Percentiles rank a stretch among this genome's conserved stretches.
phyloP scores from a whole-genome alignment of 37 sponge, comb jelly and placozoan genomes.

The Chondrosia reniformis region DNA sequence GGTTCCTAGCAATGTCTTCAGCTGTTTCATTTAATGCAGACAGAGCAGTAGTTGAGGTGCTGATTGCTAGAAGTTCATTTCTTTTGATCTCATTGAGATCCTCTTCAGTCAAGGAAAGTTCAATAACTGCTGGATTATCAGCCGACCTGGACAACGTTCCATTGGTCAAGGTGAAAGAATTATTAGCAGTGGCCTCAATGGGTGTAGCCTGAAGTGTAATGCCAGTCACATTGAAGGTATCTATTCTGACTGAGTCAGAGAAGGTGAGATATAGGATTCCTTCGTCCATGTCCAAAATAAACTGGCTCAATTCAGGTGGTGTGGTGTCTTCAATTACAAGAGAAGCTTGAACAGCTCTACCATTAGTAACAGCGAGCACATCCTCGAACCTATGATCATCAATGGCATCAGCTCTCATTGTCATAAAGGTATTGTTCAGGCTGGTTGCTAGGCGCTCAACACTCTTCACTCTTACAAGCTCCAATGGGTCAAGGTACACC shows the following conservation, averaged over 20 bases:
- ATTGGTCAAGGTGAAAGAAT: conserved; percentile 53
- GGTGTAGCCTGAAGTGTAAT: conserved; percentile 62
- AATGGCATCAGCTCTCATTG: conserved; percentile 68
- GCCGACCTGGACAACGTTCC: conserved; percentile 43
- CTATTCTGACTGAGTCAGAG: conserved; percentile 69
- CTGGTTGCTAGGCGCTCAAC: conserved; percentile 58
- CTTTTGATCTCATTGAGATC: conserved; percentile 77
- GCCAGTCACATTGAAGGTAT: conserved; percentile 63
- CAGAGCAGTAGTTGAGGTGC: conserved; percentile 33
- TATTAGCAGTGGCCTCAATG: neutral
- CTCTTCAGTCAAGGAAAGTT: conserved; percentile 39
- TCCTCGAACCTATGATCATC: conserved; percentile 66
- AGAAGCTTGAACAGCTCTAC: conserved; percentile 58
- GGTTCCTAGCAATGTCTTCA: conserved; percentile 62
- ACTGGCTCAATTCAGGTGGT: conserved; percentile 63
- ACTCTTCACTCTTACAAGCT: conserved; percentile 68
- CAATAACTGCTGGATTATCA: conserved; percentile 24
- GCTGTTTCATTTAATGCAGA: conserved; percentile 43
- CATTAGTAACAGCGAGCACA: conserved; percentile 82
- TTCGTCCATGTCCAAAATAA: conserved; percentile 60
- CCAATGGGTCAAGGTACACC: conserved; percentile 37
- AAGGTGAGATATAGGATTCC: conserved; percentile 61
- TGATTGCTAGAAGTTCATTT: conserved; percentile 50
- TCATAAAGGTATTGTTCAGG: conserved; percentile 78
- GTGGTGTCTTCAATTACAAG: conserved; percentile 54